Base-by-base conservation (phyloP, 2,888 invertebrate genomes). In the Willowsia nigromaculata region DNA sequence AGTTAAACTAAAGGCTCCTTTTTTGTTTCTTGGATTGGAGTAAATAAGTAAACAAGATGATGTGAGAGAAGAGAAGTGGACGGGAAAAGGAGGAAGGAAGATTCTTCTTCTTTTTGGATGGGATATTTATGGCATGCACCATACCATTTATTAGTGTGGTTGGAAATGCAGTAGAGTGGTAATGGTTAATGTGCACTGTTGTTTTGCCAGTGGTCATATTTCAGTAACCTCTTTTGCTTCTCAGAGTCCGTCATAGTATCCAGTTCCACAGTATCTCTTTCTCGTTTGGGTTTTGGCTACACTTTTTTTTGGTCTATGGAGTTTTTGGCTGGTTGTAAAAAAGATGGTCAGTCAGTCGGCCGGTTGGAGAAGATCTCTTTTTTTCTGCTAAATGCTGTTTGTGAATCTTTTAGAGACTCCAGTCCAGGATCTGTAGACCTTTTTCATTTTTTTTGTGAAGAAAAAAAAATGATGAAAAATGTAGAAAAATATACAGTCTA, bases 121-220 rank as follows among this genome's bases (percentile, higher is more conserved):
- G n/a, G 65, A 65, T 65, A 65, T 65, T 65, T 65, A 65, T 65
- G 65, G 65, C 65, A 33, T 30, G 65, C n/a, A 65, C 65, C 65
- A 65, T 65, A 65, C 65, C 65, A 33, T 65, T 65, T 65, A 65
- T 65, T 65, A 33, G 33, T 33, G n/a, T 22, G 4, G 9, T 9
- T 37, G 5, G 5, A 37, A 9, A 4, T 6, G 37, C 37, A n/a
- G 37, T n/a, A 25, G 33, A n/a, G 65, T 30, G 25, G 11, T 59
- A 6, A 59, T 27, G 27, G 53, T 18, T 15, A 53, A 18, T 53
- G 53, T 53, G 18, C 6, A 18, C 6, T 53, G 50, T 50, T 56
- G 59, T 27, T 22, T 25, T 59, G 59, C n/a, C n/a, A n/a, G 25
- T 27, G 59, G 59, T 59, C 59, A 27, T 59, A 59, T 59, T 59